Conservation (phyloP, 1,140 invertebrate genomes). For the Atta texana region DNA sequence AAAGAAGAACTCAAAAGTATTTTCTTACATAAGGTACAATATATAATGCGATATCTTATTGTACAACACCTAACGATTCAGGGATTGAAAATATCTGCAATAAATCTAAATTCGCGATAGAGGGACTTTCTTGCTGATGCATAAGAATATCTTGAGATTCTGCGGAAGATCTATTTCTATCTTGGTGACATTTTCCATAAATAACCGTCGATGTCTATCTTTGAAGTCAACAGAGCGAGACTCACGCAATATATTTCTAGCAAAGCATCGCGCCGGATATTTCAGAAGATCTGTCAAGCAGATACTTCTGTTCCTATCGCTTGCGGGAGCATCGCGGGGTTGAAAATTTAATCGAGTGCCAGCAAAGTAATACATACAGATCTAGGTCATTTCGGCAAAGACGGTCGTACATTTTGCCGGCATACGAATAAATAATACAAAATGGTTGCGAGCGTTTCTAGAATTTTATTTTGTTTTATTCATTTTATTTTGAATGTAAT, state of each 20-base stretch:
- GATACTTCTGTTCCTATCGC: slow-evolving; percentile 51
- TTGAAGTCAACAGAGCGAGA: slow-evolving; percentile 46
- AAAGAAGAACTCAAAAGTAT: neutral
- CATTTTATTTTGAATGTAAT: slow-evolving; percentile 24
- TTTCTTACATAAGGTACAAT: slow-evolving; percentile 12
- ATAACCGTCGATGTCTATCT: slow-evolving; percentile 63
- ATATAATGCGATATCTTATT: slow-evolving; percentile 2
- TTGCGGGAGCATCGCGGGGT: neutral
- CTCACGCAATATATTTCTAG: slow-evolving; percentile 43
- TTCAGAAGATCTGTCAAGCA: slow-evolving; percentile 54
- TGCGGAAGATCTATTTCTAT: slow-evolving; percentile 49
- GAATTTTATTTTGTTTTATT: neutral
- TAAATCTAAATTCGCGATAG: slow-evolving; percentile 6
- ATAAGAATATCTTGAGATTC: slow-evolving; percentile 46
- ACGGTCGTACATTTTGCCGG: neutral
- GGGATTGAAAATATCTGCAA: slow-evolving; percentile 9
- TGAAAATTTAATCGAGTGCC: slow-evolving; percentile 58
- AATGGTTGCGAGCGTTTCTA: neutral
- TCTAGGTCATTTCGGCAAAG: slow-evolving; percentile 44
- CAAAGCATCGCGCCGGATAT: slow-evolving; percentile 47
- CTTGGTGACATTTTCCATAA: slow-evolving; percentile 57
- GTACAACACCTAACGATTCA: slow-evolving; percentile 15
- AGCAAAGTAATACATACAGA: slow-evolving; percentile 45
- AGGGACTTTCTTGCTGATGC: slow-evolving; percentile 1
- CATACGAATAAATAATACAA: slow-evolving; percentile 44